These are phyloP conservation scores for Harpalus rufipes DNA, from an alignment of 2,888 invertebrate species.

Conservation along the genomic window DNA sequence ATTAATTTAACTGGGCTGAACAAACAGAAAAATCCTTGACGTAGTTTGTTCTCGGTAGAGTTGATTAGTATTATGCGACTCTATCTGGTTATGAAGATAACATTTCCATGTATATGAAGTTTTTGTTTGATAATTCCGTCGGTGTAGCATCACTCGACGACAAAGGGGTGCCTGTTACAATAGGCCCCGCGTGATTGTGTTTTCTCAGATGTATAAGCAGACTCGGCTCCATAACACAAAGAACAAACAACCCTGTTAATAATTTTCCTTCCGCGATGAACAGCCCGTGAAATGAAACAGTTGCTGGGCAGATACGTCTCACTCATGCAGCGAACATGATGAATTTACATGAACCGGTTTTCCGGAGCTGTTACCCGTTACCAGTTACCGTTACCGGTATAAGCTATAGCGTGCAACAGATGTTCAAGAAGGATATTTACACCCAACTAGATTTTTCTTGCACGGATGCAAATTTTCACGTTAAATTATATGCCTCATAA, in stretches of 20 bases:
- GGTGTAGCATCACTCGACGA: slow-evolving; percentile 16
- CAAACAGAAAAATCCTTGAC: not conserved
- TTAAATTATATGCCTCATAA: slow-evolving; percentile 11
- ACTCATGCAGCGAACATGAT: slow-evolving; percentile 39
- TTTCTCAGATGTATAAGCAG: slow-evolving; percentile 34
- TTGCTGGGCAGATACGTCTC: slow-evolving; percentile 18
- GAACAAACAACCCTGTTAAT: slow-evolving; percentile 50
- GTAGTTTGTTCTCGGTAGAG: not conserved
- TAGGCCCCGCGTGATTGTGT: slow-evolving; percentile 26
- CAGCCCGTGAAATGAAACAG: slow-evolving; percentile 37
- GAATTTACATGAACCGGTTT: slow-evolving; percentile 49
- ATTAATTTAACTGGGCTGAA: not conserved
- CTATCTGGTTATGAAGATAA: slow-evolving; percentile 25
- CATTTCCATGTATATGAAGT: slow-evolving; percentile 19
- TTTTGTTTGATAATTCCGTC: slow-evolving; percentile 9
- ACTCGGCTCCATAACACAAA: slow-evolving; percentile 31
- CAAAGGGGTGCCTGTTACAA: slow-evolving; percentile 11
- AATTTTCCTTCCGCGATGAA: slow-evolving; percentile 33
- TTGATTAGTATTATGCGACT: not conserved
- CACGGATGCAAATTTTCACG: slow-evolving; percentile 7
- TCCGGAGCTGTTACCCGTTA: slow-evolving; percentile 8
- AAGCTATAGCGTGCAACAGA: slow-evolving; percentile 18
- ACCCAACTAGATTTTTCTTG: not conserved
- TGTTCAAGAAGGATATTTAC: slow-evolving; percentile 28
- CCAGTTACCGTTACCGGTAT: not conserved